Evolutionary conservation across 2,797 vertebrate genomes (phyloP).

Genomic region (Rhinoraja longicauda): DNA sequence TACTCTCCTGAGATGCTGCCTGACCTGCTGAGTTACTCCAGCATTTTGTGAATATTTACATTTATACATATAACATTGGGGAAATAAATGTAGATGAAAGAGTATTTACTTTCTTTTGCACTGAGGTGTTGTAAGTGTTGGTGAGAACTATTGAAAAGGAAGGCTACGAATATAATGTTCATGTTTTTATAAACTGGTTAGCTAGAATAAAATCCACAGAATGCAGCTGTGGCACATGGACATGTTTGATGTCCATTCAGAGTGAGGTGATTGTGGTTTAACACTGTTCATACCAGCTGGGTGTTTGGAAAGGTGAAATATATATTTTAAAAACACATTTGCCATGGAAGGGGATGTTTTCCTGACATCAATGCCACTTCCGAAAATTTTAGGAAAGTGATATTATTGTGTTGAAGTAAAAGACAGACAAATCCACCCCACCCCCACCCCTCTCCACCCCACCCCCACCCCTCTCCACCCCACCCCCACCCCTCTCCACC

Average conservation of each 20-base stretch:
- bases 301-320: background rate
- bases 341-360: background rate
- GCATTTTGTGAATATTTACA: no score
- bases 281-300: background rate
- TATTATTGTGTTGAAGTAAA: slow-evolving; percentile 46
- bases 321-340: background rate
- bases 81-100: background rate
- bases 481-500: slow-evolving; percentile 43
- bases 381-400: slow-evolving; percentile 47
- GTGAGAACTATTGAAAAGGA: background rate
- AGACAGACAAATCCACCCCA: slow-evolving; percentile 53
- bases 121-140: background rate
- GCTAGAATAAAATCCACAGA: background rate
- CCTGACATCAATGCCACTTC: slow-evolving; percentile 47
- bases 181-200: background rate
- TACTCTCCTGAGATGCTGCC: no score
- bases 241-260: background rate
- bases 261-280: background rate
- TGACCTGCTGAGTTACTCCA: no score
- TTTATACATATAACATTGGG: background rate
- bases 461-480: slow-evolving; percentile 41
- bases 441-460: slow-evolving; percentile 47
- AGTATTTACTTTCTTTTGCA: background rate
- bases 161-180: background rate
- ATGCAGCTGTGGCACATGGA: background rate